phyloP scores from a whole-genome alignment of 2,888 invertebrate species.

The Prosapia bicincta region DNA sequence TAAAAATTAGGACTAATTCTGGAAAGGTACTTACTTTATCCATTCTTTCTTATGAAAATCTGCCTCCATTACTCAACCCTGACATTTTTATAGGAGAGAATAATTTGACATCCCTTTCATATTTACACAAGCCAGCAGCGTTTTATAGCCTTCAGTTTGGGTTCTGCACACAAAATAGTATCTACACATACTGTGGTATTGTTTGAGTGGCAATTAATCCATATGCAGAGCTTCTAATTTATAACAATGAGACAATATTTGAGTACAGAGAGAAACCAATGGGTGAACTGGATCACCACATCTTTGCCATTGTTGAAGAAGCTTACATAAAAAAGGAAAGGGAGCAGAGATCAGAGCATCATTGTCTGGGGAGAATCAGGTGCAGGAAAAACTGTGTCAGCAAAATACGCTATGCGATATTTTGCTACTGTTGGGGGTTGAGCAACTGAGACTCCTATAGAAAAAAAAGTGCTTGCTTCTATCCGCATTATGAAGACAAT shows the following conservation, averaged over 20 bases:
- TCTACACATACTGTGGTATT: slow-evolving; percentile 99
- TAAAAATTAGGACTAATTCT: slow-evolving; percentile 57
- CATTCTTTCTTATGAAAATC: slow-evolving; percentile 58
- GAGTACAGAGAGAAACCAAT: slow-evolving; percentile 91
- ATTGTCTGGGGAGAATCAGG: slow-evolving; percentile 97
- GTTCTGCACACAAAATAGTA: slow-evolving; percentile 87
- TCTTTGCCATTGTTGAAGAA: slow-evolving; percentile 97
- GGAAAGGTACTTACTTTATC: slow-evolving; percentile 58
- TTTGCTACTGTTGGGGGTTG: slow-evolving; percentile 96
- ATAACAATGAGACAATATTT: slow-evolving; percentile 91
- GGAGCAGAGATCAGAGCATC: slow-evolving; percentile 71
- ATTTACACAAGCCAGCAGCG: slow-evolving; percentile 96
- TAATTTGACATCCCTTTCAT: slow-evolving; percentile 94
- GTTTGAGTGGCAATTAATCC: slow-evolving; percentile 98
- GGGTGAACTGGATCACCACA: slow-evolving; percentile 96
- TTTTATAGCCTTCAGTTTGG: slow-evolving; percentile 91
- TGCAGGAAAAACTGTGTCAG: slow-evolving; percentile 98
- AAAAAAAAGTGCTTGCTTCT: slow-evolving; percentile 92
- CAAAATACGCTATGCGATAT: slow-evolving; percentile 98
- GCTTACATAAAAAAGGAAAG: slow-evolving; percentile 94
- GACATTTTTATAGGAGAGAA: slow-evolving; percentile 95
- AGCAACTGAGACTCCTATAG: slow-evolving; percentile 84
- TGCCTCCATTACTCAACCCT: slow-evolving; percentile 93
- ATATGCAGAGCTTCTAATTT: slow-evolving; percentile 90
- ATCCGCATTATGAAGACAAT: slow-evolving; percentile 96